Evolutionary conservation across 2,888 invertebrate genomes (phyloP).

Genomic region (Torymus tubicola): DNA sequence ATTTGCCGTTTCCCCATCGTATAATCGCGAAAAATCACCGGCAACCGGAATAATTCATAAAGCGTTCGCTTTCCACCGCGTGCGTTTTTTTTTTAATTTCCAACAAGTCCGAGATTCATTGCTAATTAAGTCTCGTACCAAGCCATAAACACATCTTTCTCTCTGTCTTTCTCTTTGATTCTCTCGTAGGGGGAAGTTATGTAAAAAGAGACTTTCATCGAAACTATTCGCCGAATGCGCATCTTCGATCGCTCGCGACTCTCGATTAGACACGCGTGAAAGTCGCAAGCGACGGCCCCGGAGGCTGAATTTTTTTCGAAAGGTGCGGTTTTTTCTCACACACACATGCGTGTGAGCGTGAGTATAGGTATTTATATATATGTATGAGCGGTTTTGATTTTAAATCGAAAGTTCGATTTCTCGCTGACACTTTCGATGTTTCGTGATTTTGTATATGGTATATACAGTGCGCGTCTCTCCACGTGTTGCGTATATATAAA

Average conservation of each 20-base stretch:
- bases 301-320: conserved; percentile 18
- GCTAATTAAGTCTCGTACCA: conserved; percentile 11
- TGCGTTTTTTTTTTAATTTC: not conserved
- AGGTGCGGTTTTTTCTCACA: conserved; percentile 9
- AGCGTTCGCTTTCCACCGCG: not conserved
- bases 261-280: conserved; percentile 55
- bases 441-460: not conserved
- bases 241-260: conserved; percentile 35
- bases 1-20: no score
- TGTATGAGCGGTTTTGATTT: conserved; percentile 17
- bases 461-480: not conserved
- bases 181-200: not conserved
- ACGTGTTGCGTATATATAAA: no score
- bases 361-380: not conserved
- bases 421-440: conserved; percentile 19
- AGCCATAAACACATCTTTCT: not conserved
- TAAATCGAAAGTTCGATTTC: conserved; percentile 25
- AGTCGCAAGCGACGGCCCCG: conserved; percentile 25
- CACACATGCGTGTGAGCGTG: not conserved
- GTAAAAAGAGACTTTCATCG: conserved; percentile 45
- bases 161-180: no score
- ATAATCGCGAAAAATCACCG: no score
- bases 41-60: conserved; percentile 10
- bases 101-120: conserved; percentile 9
- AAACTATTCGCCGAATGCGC: conserved; percentile 40